Evolutionary conservation across 2,113 vertebrate genomes (phyloP).

Genomic region (Toxostoma redivivum): DNA sequence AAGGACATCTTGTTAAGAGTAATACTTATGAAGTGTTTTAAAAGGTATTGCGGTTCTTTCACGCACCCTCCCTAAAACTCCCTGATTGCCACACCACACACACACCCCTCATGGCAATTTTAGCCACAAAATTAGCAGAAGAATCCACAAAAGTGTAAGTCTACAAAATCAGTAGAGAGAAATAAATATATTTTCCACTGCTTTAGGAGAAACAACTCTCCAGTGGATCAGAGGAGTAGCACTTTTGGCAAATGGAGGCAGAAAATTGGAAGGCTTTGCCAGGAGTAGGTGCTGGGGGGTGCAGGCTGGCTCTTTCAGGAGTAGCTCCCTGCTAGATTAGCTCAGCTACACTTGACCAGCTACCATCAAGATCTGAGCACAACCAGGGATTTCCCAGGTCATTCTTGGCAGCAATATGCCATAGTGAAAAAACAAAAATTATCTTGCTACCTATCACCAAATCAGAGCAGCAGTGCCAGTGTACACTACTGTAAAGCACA

Average conservation of each 20-base stretch:
- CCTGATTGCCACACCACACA: fast-evolving
- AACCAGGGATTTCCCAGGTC: neutral
- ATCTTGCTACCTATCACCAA: neutral
- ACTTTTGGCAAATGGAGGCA: neutral
- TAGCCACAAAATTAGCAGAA: neutral
- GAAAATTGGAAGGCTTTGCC: neutral
- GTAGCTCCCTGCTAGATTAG: neutral
- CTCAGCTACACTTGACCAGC: neutral
- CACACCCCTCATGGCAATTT: neutral
- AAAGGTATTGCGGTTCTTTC: neutral
- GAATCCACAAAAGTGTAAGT: neutral
- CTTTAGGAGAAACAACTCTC: neutral
- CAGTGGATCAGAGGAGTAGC: neutral
- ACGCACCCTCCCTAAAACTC: neutral
- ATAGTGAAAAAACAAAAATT: neutral
- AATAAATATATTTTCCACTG: neutral
- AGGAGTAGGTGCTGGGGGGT: neutral
- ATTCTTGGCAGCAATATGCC: neutral
- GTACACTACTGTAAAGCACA: neutral
- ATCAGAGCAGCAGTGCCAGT: neutral
- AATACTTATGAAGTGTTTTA: fast-evolving
- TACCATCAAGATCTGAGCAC: neutral
- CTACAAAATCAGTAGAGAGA: neutral
- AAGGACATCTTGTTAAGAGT: neutral
- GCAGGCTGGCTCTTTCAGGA: neutral